Conservation (phyloP, 2,888 invertebrate species). For the Apodemia mormo region DNA sequence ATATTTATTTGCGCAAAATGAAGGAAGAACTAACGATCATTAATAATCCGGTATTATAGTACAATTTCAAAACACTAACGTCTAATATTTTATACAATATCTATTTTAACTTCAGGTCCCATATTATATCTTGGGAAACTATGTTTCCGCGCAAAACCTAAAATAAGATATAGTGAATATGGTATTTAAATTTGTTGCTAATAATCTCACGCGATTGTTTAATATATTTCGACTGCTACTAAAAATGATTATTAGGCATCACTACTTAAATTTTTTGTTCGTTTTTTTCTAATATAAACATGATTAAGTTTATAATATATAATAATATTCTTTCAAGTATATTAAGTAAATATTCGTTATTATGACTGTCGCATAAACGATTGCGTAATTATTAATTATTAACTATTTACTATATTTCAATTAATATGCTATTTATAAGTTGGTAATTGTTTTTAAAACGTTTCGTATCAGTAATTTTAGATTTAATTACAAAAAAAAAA, state of each 20-base stretch:
- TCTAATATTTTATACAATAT: neutral
- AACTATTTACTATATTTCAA: no score
- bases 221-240: neutral
- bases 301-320: neutral
- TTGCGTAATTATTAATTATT: no score
- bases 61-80: neutral
- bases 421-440: no score
- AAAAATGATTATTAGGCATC: neutral
- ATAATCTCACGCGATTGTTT: no score
- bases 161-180: neutral
- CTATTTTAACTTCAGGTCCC: neutral
- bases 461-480: no score
- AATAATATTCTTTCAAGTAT: neutral
- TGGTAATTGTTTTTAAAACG: no score
- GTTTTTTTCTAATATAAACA: neutral
- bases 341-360: neutral
- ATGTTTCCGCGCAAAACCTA: neutral
- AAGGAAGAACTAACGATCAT: neutral
- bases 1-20: no score
- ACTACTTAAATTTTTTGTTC: neutral
- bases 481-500: no score
- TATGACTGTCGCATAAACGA: neutral
- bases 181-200: neutral
- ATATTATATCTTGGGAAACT: neutral
- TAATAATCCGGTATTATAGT: neutral